A percentile compares a stretch with the other conserved stretches of the same genome.
These are phyloP conservation scores for Sipha maydis DNA, from an alignment of 2,888 invertebrate species.

Conservation along the genomic window DNA sequence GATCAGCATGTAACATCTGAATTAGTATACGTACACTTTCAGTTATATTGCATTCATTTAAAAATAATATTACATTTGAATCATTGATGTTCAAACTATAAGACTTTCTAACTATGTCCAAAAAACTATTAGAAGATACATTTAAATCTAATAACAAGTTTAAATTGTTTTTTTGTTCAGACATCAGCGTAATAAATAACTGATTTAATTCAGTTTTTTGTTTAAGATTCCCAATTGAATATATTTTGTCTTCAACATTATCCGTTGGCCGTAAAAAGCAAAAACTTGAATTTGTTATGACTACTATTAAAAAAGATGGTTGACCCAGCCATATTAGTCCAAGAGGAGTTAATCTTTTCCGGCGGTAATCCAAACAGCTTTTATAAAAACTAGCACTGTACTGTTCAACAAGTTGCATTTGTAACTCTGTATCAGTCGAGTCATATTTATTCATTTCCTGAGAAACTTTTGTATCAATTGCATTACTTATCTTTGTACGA, in stretches of 20 bases:
- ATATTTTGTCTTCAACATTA: slow-evolving; percentile 53
- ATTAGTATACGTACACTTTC: slow-evolving; percentile 11
- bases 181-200: slow-evolving; percentile 24
- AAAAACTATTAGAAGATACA: slow-evolving; percentile 22
- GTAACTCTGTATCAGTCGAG: slow-evolving; percentile 42
- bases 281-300: slow-evolving; percentile 81
- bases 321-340: slow-evolving; percentile 60
- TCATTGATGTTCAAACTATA: slow-evolving; percentile 29
- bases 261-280: slow-evolving; percentile 75
- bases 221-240: neutral
- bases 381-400: slow-evolving; percentile 58
- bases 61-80: slow-evolving; percentile 39
- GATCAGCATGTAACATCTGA: slow-evolving; percentile 12
- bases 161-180: slow-evolving; percentile 21
- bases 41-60: slow-evolving; percentile 30
- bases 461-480: slow-evolving; percentile 53
- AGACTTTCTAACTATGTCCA: slow-evolving; percentile 36
- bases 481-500: slow-evolving; percentile 51
- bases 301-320: slow-evolving; percentile 66
- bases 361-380: slow-evolving; percentile 57
- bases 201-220: neutral
- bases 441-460: slow-evolving; percentile 59
- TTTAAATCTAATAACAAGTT: slow-evolving; percentile 46
- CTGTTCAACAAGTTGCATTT: slow-evolving; percentile 52
- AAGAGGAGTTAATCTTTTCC: slow-evolving; percentile 54